Percentiles rank a stretch among this genome's conserved stretches.
Evolutionary conservation across 1,140 invertebrate genomes (phyloP).

Genomic region (Limonius californicus): DNA sequence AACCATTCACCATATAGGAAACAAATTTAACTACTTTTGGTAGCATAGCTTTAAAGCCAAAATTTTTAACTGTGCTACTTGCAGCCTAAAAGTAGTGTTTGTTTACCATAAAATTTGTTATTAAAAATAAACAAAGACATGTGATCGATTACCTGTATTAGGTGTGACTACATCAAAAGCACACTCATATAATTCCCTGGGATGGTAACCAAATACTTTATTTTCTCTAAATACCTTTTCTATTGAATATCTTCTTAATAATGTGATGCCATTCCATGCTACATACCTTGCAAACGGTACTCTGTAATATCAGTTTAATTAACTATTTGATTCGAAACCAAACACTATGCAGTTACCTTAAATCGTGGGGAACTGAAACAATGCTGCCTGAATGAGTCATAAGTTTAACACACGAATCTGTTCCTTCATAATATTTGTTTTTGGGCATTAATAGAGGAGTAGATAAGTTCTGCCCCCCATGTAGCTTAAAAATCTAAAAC

Average conservation of each 20-base stretch:
- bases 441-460: constrained; percentile 77
- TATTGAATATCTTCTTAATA: constrained; percentile 79
- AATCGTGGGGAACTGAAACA: constrained; percentile 74
- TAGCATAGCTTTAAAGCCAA: too few relatives aligned
- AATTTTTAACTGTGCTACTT: too few relatives aligned
- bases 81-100: too few relatives aligned
- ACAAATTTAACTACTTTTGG: too few relatives aligned
- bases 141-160: constrained; percentile 56
- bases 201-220: constrained; percentile 79
- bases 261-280: constrained; percentile 74
- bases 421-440: constrained; percentile 54
- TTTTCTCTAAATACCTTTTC: constrained; percentile 84
- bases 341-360: too few relatives aligned
- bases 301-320: constrained; percentile 47
- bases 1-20: too few relatives aligned
- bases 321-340: too few relatives aligned
- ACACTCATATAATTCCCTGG: constrained; percentile 84
- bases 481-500: constrained; percentile 66
- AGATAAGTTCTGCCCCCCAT: constrained; percentile 70
- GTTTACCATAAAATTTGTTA: too few relatives aligned
- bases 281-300: constrained; percentile 78
- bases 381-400: constrained; percentile 83
- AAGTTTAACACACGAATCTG: constrained; percentile 64
- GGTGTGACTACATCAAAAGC: constrained; percentile 90
- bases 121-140: constrained; percentile 2